Evolutionary conservation across 2,113 vertebrate genomes (phyloP), one percentile per base, ranked within the genome.

Genomic region (Phoxinus phoxinus): DNA sequence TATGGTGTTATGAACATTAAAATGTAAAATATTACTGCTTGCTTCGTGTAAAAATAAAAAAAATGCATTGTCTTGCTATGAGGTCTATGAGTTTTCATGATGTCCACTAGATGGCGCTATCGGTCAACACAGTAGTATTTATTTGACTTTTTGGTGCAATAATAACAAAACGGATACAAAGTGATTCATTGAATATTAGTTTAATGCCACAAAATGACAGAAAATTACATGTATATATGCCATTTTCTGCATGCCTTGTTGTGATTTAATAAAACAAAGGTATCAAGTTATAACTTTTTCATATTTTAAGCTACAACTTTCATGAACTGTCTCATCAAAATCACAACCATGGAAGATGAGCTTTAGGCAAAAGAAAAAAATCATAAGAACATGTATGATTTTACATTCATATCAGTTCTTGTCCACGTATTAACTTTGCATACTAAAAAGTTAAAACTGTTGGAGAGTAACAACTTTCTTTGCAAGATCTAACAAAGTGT

Each of bases 271-370:
- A 93, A 84, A 93, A 77, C 91, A 92, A 90, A 89, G 79, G 61
- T 91, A 92, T 94, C 93, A 8, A 72, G 91, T 82, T 93, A 88
- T 69, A 92, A 91, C 77, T 85, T 0, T 82, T 9, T 6, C 82
- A 46, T 12, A 81, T 86, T 94, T 94, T 91, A 86, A 84, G 88
- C 90, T 90, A 85, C 86, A 93, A 83, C 91, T 87, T 89, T 95
- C 94, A 95, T 93, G 67, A 53, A 87, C 72, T 90, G 92, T 83
- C 87, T 88, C 89, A 23, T 89, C 80, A 2, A 90, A 93, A 91
- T 84, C 81, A 78, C 79, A 65, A 83, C 84, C 83, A 35, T 37
- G 63, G 75, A 90, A 56, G 37, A 72, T 75, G 84, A 80, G 83
- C 83, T 30, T 17, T 17, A 51, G 21, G 76, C 19, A 10, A 37